Conservation (phyloP, 2,888 invertebrate genomes). For the Bellardia bayeri region DNA sequence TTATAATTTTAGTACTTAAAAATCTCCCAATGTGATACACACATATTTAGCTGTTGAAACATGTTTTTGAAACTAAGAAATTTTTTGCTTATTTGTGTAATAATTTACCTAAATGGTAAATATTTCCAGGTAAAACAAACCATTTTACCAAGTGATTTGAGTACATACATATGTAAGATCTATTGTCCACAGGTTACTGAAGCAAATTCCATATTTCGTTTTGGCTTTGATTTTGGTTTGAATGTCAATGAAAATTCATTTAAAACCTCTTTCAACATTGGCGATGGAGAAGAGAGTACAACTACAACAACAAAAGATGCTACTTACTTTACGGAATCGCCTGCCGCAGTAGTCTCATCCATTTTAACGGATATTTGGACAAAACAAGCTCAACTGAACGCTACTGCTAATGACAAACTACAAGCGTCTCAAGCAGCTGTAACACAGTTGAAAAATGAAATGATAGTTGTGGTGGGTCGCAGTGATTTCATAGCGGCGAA, state of each 20-base stretch:
- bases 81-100: conserved; percentile 3
- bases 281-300: not conserved
- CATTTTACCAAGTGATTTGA: not conserved
- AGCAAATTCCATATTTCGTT: conserved; percentile 42
- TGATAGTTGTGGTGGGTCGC: conserved; percentile 77
- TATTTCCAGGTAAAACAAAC: conserved; percentile 39
- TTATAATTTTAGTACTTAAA: not conserved
- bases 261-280: conserved; percentile 34
- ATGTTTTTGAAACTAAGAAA: conserved; percentile 1
- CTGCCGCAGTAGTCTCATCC: conserved; percentile 46
- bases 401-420: conserved; percentile 71
- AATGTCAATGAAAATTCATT: conserved; percentile 45
- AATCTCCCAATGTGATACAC: not conserved
- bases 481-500: conserved; percentile 76
- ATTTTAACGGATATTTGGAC: conserved; percentile 70
- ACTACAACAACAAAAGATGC: conserved; percentile 23
- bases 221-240: conserved; percentile 57
- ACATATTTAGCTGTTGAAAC: conserved; percentile 19
- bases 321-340: conserved; percentile 14
- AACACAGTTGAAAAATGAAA: conserved; percentile 75
- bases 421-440: conserved; percentile 70
- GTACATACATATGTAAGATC: not conserved
- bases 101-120: conserved; percentile 8
- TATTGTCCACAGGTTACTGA: not conserved
- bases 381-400: conserved; percentile 71